Evolutionary conservation across 2,113 vertebrate species (phyloP), one percentile per base, ranked within the genome.

Genomic region (Hiodon tergisus): DNA sequence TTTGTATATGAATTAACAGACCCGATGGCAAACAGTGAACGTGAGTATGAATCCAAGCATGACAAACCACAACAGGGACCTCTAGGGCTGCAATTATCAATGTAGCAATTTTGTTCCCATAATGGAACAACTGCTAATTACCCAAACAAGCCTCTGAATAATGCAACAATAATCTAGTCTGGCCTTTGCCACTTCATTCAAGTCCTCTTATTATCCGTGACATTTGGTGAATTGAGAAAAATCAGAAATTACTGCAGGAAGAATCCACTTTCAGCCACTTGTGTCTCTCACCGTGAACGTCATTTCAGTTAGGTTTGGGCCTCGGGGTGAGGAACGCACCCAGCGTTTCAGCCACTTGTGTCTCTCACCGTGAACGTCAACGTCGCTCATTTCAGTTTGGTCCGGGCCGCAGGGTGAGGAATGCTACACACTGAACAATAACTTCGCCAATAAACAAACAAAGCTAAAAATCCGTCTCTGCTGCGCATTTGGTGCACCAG

Each of bases 91-190:
- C 67, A 53, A 69, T 54, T 51, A 69, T 51, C 50, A 69, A 13
- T 53, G 67, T 54, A 17, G 3, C 51, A 69, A 69, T 69, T 69
- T 52, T 69, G 50, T 52, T 7, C 67, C 53, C 63, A 69, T 17
- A 46, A 9, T 11, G 48, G 50, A 69, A 69, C 67, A 54, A 4
- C 14, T 69, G 67, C 50, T 52, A 69, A 54, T 69, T 69, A n/a
- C 14, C 11, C 13, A 52, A n/a, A 10, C 11, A 31, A 51, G 5
- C 51, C 67, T 69, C n/a, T 69, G 48, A 52, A 68, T 17, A 69
- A 53, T 46, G 16, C 67, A n/a, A 53, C 13, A 8, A 10, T 14
- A 13, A n/a, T 17, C 16, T 31, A 13, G 61, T 69, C 16, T 69
- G 48, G n/a, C 67, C 51, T 17, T 31, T 52, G 3, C 8, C 46